Conservation (phyloP, 2,888 invertebrate species). For the Mesopsocus fuscifrons region DNA sequence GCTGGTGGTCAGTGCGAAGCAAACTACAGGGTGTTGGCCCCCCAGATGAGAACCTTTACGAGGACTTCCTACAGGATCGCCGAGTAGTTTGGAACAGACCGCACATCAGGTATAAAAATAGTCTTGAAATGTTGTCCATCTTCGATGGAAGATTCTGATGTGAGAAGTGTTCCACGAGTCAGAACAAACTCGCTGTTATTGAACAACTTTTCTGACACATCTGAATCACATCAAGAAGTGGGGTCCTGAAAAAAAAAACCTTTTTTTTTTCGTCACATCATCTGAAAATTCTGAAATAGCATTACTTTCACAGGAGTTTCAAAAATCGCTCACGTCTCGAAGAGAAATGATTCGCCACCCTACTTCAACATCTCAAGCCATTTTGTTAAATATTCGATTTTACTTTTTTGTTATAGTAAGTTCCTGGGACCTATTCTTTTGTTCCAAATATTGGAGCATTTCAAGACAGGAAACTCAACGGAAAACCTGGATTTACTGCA, state of each 20-base stretch:
- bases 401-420: slow-evolving; percentile 4
- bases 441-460: slow-evolving; percentile 4
- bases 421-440: slow-evolving; percentile 1
- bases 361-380: too few species aligned
- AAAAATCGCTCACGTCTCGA: too few species aligned
- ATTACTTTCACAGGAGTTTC: background rate
- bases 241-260: too few species aligned
- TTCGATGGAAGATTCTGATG: too few species aligned
- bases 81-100: slow-evolving; percentile 3
- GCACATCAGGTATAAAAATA: background rate
- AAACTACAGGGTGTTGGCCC: slow-evolving; percentile 4
- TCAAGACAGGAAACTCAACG: slow-evolving; percentile 1
- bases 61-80: background rate
- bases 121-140: background rate
- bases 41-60: background rate
- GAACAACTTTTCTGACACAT: too few species aligned
- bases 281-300: too few species aligned
- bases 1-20: background rate
- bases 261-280: background rate
- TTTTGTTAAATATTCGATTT: too few species aligned
- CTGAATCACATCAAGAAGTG: too few species aligned
- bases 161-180: too few species aligned
- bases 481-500: slow-evolving; percentile 2
- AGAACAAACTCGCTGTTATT: too few species aligned
- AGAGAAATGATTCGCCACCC: background rate